Conservation (phyloP, 2,888 invertebrate genomes). For the Xestia sexstrigata region DNA sequence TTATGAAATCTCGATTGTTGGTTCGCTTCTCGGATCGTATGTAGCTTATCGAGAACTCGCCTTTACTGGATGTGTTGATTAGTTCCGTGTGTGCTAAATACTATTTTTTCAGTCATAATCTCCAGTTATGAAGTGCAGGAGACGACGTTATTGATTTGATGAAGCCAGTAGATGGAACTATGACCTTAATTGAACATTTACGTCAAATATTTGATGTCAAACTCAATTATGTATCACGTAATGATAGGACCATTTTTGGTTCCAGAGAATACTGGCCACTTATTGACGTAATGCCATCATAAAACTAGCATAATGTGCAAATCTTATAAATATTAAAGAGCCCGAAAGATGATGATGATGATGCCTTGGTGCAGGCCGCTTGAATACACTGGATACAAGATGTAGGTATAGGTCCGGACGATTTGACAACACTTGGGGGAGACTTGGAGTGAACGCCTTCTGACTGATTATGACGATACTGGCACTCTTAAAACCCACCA, state of each 20-base stretch:
- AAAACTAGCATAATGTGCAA: not conserved
- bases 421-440: not conserved
- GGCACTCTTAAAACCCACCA: not conserved
- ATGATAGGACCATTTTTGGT: not conserved
- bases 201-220: not conserved
- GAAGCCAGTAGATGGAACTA: not conserved
- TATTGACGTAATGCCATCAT: not conserved
- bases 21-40: conserved; percentile 53
- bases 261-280: not conserved
- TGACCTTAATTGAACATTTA: conserved; percentile 7
- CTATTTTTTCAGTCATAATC: conserved; percentile 15
- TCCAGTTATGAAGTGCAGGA: not conserved
- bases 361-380: not conserved
- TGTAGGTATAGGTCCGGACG: not conserved
- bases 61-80: conserved; percentile 53
- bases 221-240: not conserved
- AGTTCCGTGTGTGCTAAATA: conserved; percentile 56
- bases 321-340: not conserved
- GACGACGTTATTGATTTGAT: not conserved
- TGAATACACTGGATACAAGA: not conserved
- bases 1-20: conserved; percentile 65
- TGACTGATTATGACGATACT: not conserved
- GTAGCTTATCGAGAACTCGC: conserved; percentile 53
- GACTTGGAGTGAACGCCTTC: not conserved
- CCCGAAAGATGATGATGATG: too few relatives aligned